These are phyloP conservation scores for Hemiscyllium ocellatum DNA, from an alignment of 2,113 vertebrate genomes.

Conservation along the genomic window DNA sequence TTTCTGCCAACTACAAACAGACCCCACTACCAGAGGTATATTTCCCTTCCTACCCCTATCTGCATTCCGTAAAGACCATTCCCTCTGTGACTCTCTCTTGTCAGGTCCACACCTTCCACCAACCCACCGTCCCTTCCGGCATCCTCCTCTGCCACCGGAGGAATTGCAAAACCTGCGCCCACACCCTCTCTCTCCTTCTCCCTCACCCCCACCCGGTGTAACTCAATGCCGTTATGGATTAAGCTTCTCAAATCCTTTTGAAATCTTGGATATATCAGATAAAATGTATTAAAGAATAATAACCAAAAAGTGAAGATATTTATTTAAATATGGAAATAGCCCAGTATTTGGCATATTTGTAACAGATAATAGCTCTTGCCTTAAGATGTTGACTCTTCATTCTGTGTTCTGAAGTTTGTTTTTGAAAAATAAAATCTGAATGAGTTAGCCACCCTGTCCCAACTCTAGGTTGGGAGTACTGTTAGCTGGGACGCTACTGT, in stretches of 20 bases:
- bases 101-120: too few relatives aligned
- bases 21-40: too few relatives aligned
- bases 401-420: neutral
- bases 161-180: too few relatives aligned
- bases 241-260: neutral
- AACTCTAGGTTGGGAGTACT: neutral
- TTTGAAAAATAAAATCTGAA: neutral
- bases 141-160: too few relatives aligned
- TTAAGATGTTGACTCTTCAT: neutral
- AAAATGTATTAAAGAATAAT: neutral
- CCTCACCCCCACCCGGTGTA: too few relatives aligned
- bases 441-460: neutral
- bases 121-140: too few relatives aligned
- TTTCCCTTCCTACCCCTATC: too few relatives aligned
- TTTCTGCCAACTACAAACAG: too few relatives aligned
- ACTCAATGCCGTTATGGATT: neutral
- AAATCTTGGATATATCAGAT: neutral
- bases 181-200: too few relatives aligned
- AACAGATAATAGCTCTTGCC: neutral
- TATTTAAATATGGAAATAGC: neutral
- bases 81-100: too few relatives aligned
- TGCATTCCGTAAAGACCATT: too few relatives aligned
- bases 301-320: neutral
- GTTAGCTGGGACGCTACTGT: neutral
- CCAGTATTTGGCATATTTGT: neutral